Percentiles rank a stretch among this genome's conserved stretches.
Conservation (phyloP, 2,113 vertebrate genomes). For the Poecilia latipinna region DNA sequence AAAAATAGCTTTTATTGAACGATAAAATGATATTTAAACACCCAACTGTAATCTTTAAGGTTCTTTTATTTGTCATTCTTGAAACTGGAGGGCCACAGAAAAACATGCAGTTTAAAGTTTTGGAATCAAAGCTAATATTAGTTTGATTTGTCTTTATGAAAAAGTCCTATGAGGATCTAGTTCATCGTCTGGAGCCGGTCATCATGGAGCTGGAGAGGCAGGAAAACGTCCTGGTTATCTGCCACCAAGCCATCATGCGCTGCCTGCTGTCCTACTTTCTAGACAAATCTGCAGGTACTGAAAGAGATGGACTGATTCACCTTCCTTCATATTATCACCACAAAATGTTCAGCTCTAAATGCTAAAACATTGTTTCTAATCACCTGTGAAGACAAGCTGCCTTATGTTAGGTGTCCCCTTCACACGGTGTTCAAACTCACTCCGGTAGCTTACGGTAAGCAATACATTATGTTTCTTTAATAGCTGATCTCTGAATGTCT, state of each 20-base stretch:
- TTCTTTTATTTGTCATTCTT: too few relatives aligned
- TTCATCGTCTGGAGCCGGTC: slow-evolving; percentile 94
- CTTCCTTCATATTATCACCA: neutral
- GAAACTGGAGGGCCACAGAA: too few relatives aligned
- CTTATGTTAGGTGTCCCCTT: slow-evolving; percentile 93
- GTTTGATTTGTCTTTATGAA: slow-evolving; percentile 3
- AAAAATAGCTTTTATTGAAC: too few relatives aligned
- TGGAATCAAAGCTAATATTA: neutral
- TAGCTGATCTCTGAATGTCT: neutral
- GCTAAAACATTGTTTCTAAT: neutral
- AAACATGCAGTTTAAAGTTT: neutral
- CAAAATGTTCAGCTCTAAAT: neutral
- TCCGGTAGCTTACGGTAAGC: slow-evolving; percentile 92
- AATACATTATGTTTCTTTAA: neutral
- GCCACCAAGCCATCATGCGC: slow-evolving; percentile 96
- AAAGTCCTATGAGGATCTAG: slow-evolving; percentile 95
- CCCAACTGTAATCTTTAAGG: too few relatives aligned
- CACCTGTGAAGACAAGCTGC: slow-evolving; percentile 84
- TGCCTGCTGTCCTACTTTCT: slow-evolving; percentile 94
- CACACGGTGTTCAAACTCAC: slow-evolving; percentile 96
- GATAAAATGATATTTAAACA: too few relatives aligned
- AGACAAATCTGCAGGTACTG: slow-evolving; percentile 90
- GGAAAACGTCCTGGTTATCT: slow-evolving; percentile 95
- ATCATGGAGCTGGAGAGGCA: slow-evolving; percentile 98
- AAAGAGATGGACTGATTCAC: neutral